Evolutionary conservation across 1,140 invertebrate species (phyloP), one percentile per base, ranked within the genome.

Genomic region (Leguminivora glycinivorella): DNA sequence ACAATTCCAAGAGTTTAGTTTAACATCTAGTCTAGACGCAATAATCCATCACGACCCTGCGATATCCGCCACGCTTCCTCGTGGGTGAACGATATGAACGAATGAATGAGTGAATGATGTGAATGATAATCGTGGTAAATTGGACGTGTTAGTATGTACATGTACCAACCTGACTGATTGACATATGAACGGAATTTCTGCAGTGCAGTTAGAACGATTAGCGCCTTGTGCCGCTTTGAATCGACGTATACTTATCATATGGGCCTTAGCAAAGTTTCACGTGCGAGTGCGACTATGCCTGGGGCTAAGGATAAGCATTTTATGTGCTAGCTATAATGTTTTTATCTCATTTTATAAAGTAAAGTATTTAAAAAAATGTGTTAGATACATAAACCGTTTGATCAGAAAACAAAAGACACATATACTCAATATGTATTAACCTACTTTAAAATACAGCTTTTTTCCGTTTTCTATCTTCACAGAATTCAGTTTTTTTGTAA

Each of bases 51-150:
- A 52, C 19, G 58, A 25, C 25, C 24, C 56, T 4, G n/a, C 58
- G n/a, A 29, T 63, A 63, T 63, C 58, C 58, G 58, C n/a, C 58
- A 6, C 25, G 25, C 58, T 63, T 63, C 58, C 58, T 63, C 58
- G 19, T 63, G 58, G 58, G 26, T 31, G 58, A 34, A 63, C 58
- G 58, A 52, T 52, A 63, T 63, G 58, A 17, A n/a, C 26, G 58
- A 63, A 63, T 29, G 58, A 63, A 63, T 63, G 58, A 63, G 58
- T 63, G n/a, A 63, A 17, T 17, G 26, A 63, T 63, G 58, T 63
- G 58, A 63, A 63, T 34, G 58, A 63, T 63, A 63, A 63, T 63
- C 58, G 58, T 17, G 26, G 12, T 29, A 63, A 52, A 63, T 63
- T 63, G 58, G n/a, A 63, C 58, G 58, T 31, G 58, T 63, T n/a